These are phyloP conservation scores for Caenorhabditis imperialis DNA, from an alignment of 2,888 invertebrate genomes.

Conservation along the genomic window DNA sequence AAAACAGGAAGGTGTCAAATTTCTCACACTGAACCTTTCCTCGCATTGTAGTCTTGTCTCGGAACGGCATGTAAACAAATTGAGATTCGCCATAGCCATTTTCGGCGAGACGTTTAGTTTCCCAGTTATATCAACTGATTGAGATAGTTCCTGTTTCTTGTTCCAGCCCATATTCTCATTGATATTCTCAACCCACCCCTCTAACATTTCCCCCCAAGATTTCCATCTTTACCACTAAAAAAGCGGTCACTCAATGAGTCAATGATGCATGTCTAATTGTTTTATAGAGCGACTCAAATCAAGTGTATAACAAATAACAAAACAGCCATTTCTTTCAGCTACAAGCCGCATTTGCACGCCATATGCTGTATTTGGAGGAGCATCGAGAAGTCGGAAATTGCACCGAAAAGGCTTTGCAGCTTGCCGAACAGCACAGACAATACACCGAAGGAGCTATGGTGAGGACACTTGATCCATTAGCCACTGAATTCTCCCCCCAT, in stretches of 20 bases:
- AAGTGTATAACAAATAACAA: too few species aligned
- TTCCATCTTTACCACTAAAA: constrained; percentile 10
- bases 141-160: too few species aligned
- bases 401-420: constrained; percentile 77
- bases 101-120: too few species aligned
- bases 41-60: neutral
- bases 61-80: too few species aligned
- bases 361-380: constrained; percentile 79
- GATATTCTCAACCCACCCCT: constrained; percentile 3
- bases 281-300: constrained; percentile 16
- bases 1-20: constrained; percentile 49
- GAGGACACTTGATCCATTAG: constrained; percentile 53
- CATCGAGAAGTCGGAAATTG: constrained; percentile 79
- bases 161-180: neutral
- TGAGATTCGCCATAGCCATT: too few species aligned
- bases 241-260: constrained; percentile 25
- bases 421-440: constrained; percentile 78
- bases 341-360: constrained; percentile 79
- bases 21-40: constrained; percentile 32
- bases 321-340: constrained; percentile 79
- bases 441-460: constrained; percentile 79
- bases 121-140: too few species aligned
- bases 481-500: constrained; percentile 5
- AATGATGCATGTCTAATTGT: constrained; percentile 43
- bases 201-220: neutral